Evolutionary conservation across 53 echinoderm and acorn worm species (phyloP).

Genomic region (Luidia sarsii): DNA sequence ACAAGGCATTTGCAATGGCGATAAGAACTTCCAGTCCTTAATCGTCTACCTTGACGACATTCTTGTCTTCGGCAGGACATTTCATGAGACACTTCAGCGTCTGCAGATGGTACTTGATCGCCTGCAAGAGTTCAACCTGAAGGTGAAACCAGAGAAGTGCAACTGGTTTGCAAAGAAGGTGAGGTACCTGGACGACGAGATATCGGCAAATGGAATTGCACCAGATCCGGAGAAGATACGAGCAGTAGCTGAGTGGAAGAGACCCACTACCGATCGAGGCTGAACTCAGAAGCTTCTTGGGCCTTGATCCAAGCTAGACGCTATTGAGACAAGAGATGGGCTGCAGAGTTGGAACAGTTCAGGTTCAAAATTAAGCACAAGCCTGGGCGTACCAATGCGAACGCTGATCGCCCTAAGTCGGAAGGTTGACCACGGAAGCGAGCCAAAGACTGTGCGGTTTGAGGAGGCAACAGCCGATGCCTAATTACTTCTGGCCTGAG

Average conservation of each 20-base stretch:
- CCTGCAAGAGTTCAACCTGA: background rate
- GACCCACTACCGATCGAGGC: background rate
- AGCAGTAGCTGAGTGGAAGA: constrained; percentile 7
- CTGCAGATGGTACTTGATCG: background rate
- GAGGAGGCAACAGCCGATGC: constrained; percentile 28
- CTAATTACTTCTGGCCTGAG: background rate
- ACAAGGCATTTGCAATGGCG: constrained; percentile 10
- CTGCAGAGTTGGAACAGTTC: constrained; percentile 60
- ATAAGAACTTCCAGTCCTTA: background rate
- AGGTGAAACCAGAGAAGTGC: too few relatives aligned
- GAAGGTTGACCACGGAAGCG: background rate
- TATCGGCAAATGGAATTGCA: background rate
- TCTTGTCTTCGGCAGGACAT: constrained; percentile 46
- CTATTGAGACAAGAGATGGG: constrained; percentile 53
- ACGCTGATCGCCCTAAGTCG: background rate
- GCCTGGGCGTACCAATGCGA: too few relatives aligned
- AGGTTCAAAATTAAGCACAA: constrained; percentile 50
- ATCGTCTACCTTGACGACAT: too few relatives aligned
- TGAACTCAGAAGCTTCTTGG: background rate
- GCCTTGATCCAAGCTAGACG: constrained; percentile 46
- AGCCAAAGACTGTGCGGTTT: background rate
- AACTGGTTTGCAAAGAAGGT: constrained; percentile 27
- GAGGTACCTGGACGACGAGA: background rate
- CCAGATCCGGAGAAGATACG: background rate
- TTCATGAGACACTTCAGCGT: background rate